phyloP scores from a whole-genome alignment of 2,797 vertebrate species.

The Echiichthys vipera region DNA sequence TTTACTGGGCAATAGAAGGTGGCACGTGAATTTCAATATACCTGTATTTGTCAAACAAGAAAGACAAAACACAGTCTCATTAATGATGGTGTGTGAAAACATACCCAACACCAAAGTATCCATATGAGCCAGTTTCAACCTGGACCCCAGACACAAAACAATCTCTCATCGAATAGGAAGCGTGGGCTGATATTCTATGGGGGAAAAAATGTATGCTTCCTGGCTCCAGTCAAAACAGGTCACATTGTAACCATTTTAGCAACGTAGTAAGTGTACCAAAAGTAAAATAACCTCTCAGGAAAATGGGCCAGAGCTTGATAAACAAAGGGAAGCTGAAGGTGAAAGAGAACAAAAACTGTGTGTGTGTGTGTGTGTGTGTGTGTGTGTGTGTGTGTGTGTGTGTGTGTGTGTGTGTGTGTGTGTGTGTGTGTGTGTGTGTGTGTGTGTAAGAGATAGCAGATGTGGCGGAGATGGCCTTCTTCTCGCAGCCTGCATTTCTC shows the following conservation, averaged over 20 bases:
- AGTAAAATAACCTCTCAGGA: conserved; percentile 32
- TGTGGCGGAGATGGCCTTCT: conserved; percentile 17
- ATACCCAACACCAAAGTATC: not conserved
- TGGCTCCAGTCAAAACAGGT: conserved; percentile 33
- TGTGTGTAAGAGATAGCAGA: conserved; percentile 4
- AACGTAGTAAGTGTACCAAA: conserved; percentile 34
- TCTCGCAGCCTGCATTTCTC: conserved; percentile 48
- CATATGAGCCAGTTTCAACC: not conserved
- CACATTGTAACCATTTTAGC: conserved; percentile 14
- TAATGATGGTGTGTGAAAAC: not conserved
- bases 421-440: no score
- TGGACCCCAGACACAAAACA: not conserved
- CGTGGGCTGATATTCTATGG: not conserved
- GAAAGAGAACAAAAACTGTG: conserved; percentile 4
- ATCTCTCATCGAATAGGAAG: not conserved
- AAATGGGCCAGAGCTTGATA: conserved; percentile 42
- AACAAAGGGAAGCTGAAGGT: conserved; percentile 43
- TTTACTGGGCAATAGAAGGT: not conserved
- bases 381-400: no score
- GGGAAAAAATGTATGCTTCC: conserved; percentile 20
- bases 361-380: no score
- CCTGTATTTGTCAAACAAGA: not conserved
- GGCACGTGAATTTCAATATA: not conserved
- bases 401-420: no score
- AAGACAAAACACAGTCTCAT: not conserved